Base-by-base conservation (phyloP, 2,797 vertebrate species). In the Falco novaeseelandiae region DNA sequence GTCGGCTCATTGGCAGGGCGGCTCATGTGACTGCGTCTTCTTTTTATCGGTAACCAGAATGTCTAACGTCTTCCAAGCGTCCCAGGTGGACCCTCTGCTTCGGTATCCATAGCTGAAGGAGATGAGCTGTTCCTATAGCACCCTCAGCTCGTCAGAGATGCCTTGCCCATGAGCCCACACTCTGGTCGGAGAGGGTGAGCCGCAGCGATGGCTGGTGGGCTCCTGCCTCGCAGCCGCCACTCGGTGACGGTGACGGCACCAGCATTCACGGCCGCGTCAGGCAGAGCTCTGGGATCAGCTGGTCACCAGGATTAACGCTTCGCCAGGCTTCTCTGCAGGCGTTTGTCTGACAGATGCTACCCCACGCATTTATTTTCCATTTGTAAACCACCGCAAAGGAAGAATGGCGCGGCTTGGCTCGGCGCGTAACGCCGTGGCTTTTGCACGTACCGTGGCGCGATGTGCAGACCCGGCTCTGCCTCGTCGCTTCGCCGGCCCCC, bases 391-490 rank as follows among this genome's bases (percentile, higher is more conserved):
- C 48, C 12, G 58, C 65, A 59, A 65, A 34, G 51, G 48, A 36
- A 52, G 17, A 29, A 42, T 1, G 12, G 12, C 9, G 1, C 0
- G 1, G 36, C 63, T 57, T 55, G 46, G 19, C 58, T 20, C 7
- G 3, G 32, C 1, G 2, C 2, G 61, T 22, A 3, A 59, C 67
- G 6, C 54, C 4, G 22, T 8, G 30, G 7, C 12, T 19, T 66
- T 44, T 3, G 40, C 15, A 1, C 1, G 3, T 8, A 6, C 29
- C 3, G 3, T 1, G 12, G 34, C 2, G 2, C 1, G 2, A 11
- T 0, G 12, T 10, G 30, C 22, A 8, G 42, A 22, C 34, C 58
- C 9, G 2, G 26, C 5, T 10, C 26, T 22, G 2, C 46, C 21
- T 10, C 2, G 6, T 14, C 38, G 2, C 22, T 49, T 30, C 2